Conservation (phyloP, 2,113 vertebrate genomes). For the Channa argus region DNA sequence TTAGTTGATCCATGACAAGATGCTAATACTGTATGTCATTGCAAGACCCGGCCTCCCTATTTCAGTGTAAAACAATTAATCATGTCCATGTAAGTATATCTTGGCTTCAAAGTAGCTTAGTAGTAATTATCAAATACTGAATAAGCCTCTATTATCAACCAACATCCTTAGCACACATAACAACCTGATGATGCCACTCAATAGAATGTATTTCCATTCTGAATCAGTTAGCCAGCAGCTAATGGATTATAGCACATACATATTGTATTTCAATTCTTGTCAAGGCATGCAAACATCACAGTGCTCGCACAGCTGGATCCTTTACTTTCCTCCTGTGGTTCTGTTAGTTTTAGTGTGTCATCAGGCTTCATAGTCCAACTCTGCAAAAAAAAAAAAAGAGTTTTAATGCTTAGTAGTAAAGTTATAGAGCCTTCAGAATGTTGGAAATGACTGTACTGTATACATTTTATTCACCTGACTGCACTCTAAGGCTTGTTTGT, state of each 20-base stretch:
- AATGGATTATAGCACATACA: slow-evolving; percentile 10
- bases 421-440: neutral
- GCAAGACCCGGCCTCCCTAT: slow-evolving; percentile 26
- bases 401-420: slow-evolving; percentile 19
- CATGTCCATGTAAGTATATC: slow-evolving; percentile 38
- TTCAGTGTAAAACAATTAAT: slow-evolving; percentile 45
- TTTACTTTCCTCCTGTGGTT: slow-evolving; percentile 29
- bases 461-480: slow-evolving; percentile 33
- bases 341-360: slow-evolving; percentile 6
- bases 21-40: slow-evolving; percentile 6
- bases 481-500: slow-evolving; percentile 48
- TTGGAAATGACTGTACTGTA: slow-evolving; percentile 53
- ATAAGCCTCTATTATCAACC: slow-evolving; percentile 29
- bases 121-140: slow-evolving; percentile 49
- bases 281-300: slow-evolving; percentile 36
- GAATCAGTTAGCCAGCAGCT: slow-evolving; percentile 48
- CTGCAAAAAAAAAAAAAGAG: slow-evolving; percentile 24
- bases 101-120: slow-evolving; percentile 22
- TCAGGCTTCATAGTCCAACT: slow-evolving; percentile 3
- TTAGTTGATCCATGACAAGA: slow-evolving; percentile 4
- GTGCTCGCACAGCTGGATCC: neutral
- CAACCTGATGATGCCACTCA: slow-evolving; percentile 28
- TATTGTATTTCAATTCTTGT: slow-evolving; percentile 26
- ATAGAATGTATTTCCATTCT: slow-evolving; percentile 29
- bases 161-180: slow-evolving; percentile 43